Percentiles rank a stretch among this genome's conserved stretches.
phyloP scores from a whole-genome alignment of 2,797 vertebrate species.

The Martes flavigula region DNA sequence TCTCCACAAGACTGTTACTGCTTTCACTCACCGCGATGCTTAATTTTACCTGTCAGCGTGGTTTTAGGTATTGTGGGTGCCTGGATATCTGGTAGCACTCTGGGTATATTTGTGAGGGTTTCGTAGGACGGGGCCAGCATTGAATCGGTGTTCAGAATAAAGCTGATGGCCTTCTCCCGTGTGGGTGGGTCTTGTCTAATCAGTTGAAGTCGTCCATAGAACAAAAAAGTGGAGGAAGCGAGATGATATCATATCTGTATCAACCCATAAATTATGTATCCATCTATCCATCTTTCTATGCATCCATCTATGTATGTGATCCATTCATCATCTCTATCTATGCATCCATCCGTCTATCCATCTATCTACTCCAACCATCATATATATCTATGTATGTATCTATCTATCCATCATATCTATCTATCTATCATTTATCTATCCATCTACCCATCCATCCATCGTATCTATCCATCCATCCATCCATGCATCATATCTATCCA shows the following conservation, averaged over 20 bases:
- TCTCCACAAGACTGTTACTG: not conserved
- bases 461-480: no score
- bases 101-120: not conserved
- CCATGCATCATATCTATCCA: no score
- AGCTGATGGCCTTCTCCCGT: not conserved
- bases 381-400: not conserved
- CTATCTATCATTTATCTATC: not conserved
- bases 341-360: not conserved
- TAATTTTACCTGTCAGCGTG: no score
- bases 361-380: not conserved
- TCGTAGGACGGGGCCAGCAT: not conserved
- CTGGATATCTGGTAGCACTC: not conserved
- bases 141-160: not conserved
- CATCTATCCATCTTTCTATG: no score
- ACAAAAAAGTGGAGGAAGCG: not conserved
- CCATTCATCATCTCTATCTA: no score
- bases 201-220: not conserved
- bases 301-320: no score
- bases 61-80: not conserved
- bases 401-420: not conserved
- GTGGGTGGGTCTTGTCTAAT: not conserved
- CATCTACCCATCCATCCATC: not conserved
- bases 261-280: not conserved
- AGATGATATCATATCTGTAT: not conserved
- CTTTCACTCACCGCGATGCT: fast-evolving